Base-by-base conservation (phyloP, 2,113 vertebrate species). In the Oophaga pumilio region DNA sequence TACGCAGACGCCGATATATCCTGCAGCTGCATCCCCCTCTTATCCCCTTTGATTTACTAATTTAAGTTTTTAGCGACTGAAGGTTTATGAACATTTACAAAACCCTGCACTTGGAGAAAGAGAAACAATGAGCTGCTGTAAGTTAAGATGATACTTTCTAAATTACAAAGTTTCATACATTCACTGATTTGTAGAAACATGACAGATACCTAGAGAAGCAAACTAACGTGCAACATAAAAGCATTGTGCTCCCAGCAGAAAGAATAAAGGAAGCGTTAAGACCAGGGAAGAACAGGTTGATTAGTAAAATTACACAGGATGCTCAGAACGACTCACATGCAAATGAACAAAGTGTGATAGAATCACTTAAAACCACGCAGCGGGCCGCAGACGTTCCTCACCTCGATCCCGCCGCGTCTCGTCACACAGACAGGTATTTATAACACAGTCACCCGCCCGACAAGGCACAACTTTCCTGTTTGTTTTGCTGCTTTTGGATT, bases 341-440 rank as follows among this genome's bases (percentile, higher is more conserved):
- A 87, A 82, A 87, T 87, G 62, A 82, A 56, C 68, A 82, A 62
- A 87, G 76, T 43, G 68, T 82, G 69, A 82, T 74, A 82, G 33
- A 62, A 52, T 26, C 64, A 57, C n/a, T 62, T 52, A 74, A 82
- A 81, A 82, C 69, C 64, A 52, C 64, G 4, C 84, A 77, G 84
- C 73, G 73, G 84, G 13, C 28, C 52, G 18, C 56, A 77, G 28
- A 8, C 84, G 57, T 22, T 33, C 15, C 17, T 26, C 77, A 57
- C 76, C 57, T 59, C 76, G 28, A 43, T 64, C 4, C 79, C 6
- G 60, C 22, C 80, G 20, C 15, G 28, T 24, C 53, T 50, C 22
- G 60, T 24, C 15, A 82, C 60, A 10, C 43, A 9, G 10, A 24
- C 62, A 82, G 80, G 80, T 82, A 82, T 82, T 82, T 68, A n/a